Evolutionary conservation across 2,113 vertebrate species (phyloP), one percentile per base, ranked within the genome.

Genomic region (Sylvietta virens): DNA sequence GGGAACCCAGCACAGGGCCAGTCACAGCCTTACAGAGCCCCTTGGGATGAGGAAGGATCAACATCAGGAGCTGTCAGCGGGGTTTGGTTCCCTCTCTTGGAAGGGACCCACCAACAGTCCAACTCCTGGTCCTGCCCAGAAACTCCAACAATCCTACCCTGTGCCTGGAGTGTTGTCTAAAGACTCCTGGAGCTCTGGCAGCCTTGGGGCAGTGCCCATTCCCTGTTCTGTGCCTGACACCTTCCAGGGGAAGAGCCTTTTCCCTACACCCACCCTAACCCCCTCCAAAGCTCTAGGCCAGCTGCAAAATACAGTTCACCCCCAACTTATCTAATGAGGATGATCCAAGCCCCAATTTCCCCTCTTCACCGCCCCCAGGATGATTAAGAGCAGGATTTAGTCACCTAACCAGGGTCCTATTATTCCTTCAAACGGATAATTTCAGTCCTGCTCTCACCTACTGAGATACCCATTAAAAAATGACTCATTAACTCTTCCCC

Each of bases 301-400:
- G 60, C 76, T 77, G 19, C 56, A 60, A 83, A 84, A 65, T 3
- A 18, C 23, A 56, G 9, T 18, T 86, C 69, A 64, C 39, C 60
- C 53, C 30, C 61, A 81, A 12, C 3, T 65, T 70, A 11, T 1
- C 53, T 30, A 1, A 58, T 19, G 53, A 47, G 28, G 67, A 71
- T 56, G 82, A 93, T 73, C 82, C 86, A 80, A 6, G 35, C 62
- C 62, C 9, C 69, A 39, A 15, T 48, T 73, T 67, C 81, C 61
- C 77, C 13, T 88, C 82, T 69, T 39, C 58, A 22, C 88, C 94
- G 5, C 95, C 96, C 85, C 92, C 93, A 78, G 79, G 66, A 92
- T 96, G 92, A 97, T 94, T 95, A 96, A 95, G 79, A 93, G 50
- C 57, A 77, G 69, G 62, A 85, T 95, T 94, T 92, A 94, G 91